A percentile compares a stretch with the other conserved stretches of the same genome.
Conservation (phyloP, 2,113 vertebrate genomes). For the Erythrolamprus reginae region DNA sequence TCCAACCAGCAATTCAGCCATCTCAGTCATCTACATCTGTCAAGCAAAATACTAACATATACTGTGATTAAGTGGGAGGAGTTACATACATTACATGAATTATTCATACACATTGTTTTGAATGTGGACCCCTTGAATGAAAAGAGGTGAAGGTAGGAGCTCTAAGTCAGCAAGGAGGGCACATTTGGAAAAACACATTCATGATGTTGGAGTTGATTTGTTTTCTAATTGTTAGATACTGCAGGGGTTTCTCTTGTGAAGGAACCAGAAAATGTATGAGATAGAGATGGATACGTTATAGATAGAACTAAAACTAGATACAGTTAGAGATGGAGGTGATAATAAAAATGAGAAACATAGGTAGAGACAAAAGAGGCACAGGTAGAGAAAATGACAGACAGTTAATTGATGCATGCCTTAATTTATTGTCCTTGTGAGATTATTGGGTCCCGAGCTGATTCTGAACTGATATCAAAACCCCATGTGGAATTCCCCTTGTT, state of each 20-base stretch:
- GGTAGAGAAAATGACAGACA: background rate
- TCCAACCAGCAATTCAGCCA: conserved; percentile 10
- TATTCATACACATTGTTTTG: background rate
- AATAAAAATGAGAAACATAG: background rate
- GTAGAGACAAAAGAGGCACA: background rate
- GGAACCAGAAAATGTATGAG: background rate
- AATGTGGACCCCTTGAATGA: background rate
- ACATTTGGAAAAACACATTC: background rate
- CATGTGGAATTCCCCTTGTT: background rate
- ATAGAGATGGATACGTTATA: background rate
- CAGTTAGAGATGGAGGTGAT: background rate
- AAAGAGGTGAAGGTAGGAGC: background rate
- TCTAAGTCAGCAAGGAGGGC: background rate
- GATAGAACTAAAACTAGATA: background rate
- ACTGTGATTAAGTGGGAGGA: conserved; percentile 30
- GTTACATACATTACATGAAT: conserved; percentile 18
- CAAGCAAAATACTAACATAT: conserved; percentile 42
- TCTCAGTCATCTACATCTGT: background rate
- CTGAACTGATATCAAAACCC: background rate
- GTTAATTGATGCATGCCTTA: background rate
- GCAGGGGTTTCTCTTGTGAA: background rate
- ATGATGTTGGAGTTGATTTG: background rate
- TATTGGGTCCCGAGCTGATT: background rate
- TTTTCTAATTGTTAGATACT: background rate
- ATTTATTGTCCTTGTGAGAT: background rate